These are phyloP conservation scores for Salminus brasiliensis DNA, from an alignment of 2,113 vertebrate species.

Conservation along the genomic window DNA sequence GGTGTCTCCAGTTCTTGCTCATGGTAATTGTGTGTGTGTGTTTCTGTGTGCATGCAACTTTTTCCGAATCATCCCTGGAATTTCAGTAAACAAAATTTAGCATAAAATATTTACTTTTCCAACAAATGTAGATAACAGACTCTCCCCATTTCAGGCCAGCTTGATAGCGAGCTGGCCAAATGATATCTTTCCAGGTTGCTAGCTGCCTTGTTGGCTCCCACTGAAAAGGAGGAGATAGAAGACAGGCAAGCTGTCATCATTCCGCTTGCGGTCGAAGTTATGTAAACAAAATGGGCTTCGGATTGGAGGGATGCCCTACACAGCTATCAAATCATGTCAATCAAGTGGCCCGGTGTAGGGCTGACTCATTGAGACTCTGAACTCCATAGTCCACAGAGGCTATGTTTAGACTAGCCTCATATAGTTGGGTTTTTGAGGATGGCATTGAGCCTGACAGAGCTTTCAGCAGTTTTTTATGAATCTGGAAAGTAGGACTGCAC, in stretches of 20 bases:
- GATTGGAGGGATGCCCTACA: constrained; percentile 6
- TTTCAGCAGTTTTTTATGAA: not conserved
- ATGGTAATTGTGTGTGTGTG: not conserved
- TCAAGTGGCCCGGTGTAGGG: constrained; percentile 13
- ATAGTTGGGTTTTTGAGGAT: constrained; percentile 6
- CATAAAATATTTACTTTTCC: constrained; percentile 39
- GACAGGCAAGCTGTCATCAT: constrained; percentile 41
- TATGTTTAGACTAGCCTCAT: not conserved
- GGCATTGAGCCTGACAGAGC: not conserved
- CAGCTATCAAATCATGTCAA: constrained; percentile 37
- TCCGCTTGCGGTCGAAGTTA: constrained; percentile 26
- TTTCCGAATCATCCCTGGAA: not conserved
- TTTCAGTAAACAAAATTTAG: constrained; percentile 29
- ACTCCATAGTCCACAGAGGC: not conserved
- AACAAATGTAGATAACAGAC: constrained; percentile 19
- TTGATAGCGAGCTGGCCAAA: constrained; percentile 25
- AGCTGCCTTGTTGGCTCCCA: constrained; percentile 11
- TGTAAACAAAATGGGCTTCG: constrained; percentile 34
- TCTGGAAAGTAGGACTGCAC: not conserved
- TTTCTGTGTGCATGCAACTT: not conserved
- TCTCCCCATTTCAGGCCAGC: constrained; percentile 7
- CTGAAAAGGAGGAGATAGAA: constrained; percentile 35
- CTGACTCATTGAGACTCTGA: constrained; percentile 18
- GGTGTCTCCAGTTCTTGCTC: no score
- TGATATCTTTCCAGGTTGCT: constrained; percentile 41